Evolutionary conservation across 1,140 invertebrate genomes (phyloP), one percentile per base, ranked within the genome.

Genomic region (Thalassaphorura encarpata): DNA sequence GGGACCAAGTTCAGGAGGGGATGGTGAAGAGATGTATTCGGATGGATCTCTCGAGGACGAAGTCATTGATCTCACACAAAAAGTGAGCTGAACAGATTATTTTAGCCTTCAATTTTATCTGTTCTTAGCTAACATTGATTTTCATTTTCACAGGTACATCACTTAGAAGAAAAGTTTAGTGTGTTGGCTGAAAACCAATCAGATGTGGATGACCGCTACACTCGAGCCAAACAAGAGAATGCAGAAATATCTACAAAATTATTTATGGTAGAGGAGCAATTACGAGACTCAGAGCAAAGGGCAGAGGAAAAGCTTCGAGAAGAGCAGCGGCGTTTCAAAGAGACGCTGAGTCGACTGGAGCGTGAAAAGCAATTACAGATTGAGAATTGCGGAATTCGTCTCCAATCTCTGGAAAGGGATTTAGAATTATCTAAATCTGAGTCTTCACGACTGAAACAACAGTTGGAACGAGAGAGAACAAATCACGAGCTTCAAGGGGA

Each of bases 11-110:
- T 90, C 87, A 47, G 87, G 83, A 66, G 87, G 87, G 69, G 88
- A 90, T 73, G 82, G 82, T 26, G 89, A 91, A 76, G 88, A 92
- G 73, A 89, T 91, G 80, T 89, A 88, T 73, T 89, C 87, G 57
- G 87, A 92, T 74, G 84, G 88, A 33, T 90, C 86, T 42, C 74
- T 92, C 45, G 87, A 90, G 71, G 89, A 91, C 69, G 88, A 92
- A 72, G 87, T 92, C 29, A 81, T 87, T 70, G 87, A 90, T 75
- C 81, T 91, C 64, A 91, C 85, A 73, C 85, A 90, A 70, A 87
- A 87, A 79, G 87, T 89, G 69, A 79, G n/a, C n/a, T n/a, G n/a
- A n/a, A n/a, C n/a, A n/a, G 79, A 45, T 16, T 36, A 39, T 31
- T 36, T 40, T 39, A 21, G 24, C 36, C 39, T 50, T 54, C 45